Evolutionary conservation across 2,888 invertebrate genomes (phyloP).

Genomic region (Lysandra coridon): DNA sequence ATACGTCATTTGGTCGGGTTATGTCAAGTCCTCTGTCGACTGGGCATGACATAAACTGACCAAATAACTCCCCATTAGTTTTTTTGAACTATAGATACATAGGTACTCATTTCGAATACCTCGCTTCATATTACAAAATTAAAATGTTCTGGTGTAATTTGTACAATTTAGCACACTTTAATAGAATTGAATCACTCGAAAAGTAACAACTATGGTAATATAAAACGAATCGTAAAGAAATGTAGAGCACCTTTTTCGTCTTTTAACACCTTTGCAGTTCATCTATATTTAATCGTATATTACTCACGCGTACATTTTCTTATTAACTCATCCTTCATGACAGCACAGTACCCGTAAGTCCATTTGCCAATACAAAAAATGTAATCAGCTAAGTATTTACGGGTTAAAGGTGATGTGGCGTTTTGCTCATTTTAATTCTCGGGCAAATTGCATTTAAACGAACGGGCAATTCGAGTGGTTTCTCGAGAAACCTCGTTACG

Average conservation of each 20-base stretch:
- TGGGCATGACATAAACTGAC: no score
- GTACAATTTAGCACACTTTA: neutral
- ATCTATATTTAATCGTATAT: neutral
- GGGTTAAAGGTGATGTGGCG: slow-evolving; percentile 35
- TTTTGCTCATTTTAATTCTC: slow-evolving; percentile 39
- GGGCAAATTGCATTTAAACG: slow-evolving; percentile 64
- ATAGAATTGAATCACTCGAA: neutral
- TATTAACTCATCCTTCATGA: slow-evolving; percentile 4
- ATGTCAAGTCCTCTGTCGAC: no score
- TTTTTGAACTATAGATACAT: no score
- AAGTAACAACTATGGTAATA: no score
- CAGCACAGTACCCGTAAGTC: neutral
- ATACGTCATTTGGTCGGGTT: no score
- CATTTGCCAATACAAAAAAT: slow-evolving; percentile 13
- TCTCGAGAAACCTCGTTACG: slow-evolving; percentile 65
- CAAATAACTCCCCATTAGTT: no score
- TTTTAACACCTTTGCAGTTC: neutral
- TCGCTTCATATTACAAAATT: no score
- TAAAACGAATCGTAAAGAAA: neutral
- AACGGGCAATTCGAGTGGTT: slow-evolving; percentile 57
- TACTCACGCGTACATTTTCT: neutral
- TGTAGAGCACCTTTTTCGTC: neutral
- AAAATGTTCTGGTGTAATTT: neutral
- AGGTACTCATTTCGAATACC: no score
- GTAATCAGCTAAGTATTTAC: slow-evolving; percentile 24